These are phyloP conservation scores for Acleris cristana DNA, from an alignment of 2,888 invertebrate species.

Conservation along the genomic window DNA sequence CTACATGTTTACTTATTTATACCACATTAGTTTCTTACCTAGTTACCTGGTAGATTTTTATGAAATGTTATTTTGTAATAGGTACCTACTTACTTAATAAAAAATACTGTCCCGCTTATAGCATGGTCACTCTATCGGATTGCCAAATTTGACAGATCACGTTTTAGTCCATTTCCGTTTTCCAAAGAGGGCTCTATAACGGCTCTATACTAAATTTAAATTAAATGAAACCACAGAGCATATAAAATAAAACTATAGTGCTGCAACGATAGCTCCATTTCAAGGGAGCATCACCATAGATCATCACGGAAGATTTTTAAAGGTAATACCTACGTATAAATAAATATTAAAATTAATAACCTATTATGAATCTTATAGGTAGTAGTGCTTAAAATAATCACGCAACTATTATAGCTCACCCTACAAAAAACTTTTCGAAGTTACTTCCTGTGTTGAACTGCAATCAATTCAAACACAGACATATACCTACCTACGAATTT, in stretches of 20 bases:
- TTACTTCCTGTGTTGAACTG: constrained; percentile 5
- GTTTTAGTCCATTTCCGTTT: constrained; percentile 9
- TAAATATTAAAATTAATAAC: too few species aligned
- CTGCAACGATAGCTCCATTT: too few species aligned
- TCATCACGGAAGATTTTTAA: too few species aligned
- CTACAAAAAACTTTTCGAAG: constrained; percentile 2
- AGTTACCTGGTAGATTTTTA: too few species aligned
- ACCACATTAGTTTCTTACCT: background rate
- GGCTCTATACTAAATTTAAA: background rate
- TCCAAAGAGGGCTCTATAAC: background rate
- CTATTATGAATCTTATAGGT: too few species aligned
- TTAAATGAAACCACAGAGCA: background rate
- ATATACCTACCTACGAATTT: too few species aligned
- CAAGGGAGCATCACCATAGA: too few species aligned
- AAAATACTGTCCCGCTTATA: background rate
- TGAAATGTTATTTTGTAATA: background rate
- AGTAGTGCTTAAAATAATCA: too few species aligned
- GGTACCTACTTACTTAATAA: too few species aligned
- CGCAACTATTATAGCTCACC: too few species aligned
- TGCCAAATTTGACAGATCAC: constrained; percentile 8
- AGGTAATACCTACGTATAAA: too few species aligned
- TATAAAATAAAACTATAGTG: background rate
- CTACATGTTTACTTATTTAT: background rate
- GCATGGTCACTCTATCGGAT: constrained; percentile 18
- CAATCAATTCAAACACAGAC: background rate